Percentiles rank a stretch among this genome's conserved stretches.
Evolutionary conservation across 2,888 invertebrate species (phyloP).

Genomic region (Drosophila crucigera): DNA sequence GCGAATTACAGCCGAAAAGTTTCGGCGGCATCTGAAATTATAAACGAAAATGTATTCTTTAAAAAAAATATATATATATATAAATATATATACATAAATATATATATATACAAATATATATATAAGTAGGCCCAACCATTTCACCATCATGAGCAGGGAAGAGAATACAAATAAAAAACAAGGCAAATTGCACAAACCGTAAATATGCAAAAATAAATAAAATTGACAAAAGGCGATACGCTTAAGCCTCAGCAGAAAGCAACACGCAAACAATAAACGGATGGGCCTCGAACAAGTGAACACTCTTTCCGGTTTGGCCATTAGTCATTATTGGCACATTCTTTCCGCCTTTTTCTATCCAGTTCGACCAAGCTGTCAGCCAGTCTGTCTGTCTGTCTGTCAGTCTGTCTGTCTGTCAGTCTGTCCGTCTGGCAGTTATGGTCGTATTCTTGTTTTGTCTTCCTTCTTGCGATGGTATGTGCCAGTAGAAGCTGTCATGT

Average conservation of each 20-base stretch:
- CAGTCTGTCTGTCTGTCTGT: slow-evolving; percentile 4
- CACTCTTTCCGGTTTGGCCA: slow-evolving; percentile 47
- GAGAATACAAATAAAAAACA: neutral
- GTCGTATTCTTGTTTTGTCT: slow-evolving; percentile 5
- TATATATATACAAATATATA: neutral
- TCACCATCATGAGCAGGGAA: slow-evolving; percentile 27
- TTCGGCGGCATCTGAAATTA: slow-evolving; percentile 50
- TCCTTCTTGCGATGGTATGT: neutral
- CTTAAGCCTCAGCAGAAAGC: slow-evolving; percentile 18
- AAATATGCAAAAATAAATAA: slow-evolving; percentile 67
- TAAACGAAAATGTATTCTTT: slow-evolving; percentile 35
- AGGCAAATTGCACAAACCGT: slow-evolving; percentile 15
- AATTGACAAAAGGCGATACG: slow-evolving; percentile 44
- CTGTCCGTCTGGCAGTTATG: slow-evolving; percentile 5
- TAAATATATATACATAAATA: slow-evolving; percentile 2
- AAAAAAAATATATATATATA: neutral
- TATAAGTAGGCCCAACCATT: slow-evolving; percentile 49
- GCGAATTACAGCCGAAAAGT: slow-evolving; percentile 30
- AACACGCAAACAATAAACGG: slow-evolving; percentile 40
- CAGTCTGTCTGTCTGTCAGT: slow-evolving; percentile 9
- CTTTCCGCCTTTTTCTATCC: slow-evolving; percentile 65
- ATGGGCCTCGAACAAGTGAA: slow-evolving; percentile 26
- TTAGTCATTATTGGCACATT: slow-evolving; percentile 79
- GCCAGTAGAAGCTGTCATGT: slow-evolving; percentile 29
- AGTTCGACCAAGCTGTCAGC: slow-evolving; percentile 27